Percentiles rank a stretch among this genome's conserved stretches.
phyloP scores from a whole-genome alignment of 2,797 vertebrate species.

The Toxotes lorentzi region DNA sequence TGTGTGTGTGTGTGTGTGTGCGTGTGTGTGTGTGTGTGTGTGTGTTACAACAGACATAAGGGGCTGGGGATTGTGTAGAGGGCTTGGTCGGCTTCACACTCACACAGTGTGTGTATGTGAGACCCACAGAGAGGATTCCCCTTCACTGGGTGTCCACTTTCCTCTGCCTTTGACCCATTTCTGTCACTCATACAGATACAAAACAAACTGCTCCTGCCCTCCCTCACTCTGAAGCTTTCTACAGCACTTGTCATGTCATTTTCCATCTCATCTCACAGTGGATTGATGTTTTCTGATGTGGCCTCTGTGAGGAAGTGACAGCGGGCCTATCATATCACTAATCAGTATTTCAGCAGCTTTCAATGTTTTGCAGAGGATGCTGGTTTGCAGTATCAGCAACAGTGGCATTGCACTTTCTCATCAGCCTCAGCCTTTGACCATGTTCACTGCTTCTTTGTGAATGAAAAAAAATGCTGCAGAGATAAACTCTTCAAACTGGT shows the following conservation, averaged over 20 bases:
- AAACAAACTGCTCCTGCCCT: neutral
- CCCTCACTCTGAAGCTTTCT: neutral
- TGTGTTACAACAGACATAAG: no score
- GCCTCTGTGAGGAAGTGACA: neutral
- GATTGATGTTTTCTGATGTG: neutral
- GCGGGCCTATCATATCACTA: neutral
- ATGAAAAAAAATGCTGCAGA: no score
- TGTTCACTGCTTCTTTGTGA: neutral
- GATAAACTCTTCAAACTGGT: no score
- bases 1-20: no score
- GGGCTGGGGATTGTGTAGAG: no score
- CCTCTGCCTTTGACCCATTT: slow-evolving; percentile 55
- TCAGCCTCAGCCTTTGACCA: neutral
- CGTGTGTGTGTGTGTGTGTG: no score
- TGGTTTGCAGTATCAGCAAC: neutral
- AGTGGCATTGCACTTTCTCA: neutral
- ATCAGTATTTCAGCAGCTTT: neutral
- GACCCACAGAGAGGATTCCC: slow-evolving; percentile 69
- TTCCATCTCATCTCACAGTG: neutral
- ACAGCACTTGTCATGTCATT: neutral
- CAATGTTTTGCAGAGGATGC: neutral
- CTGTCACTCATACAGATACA: slow-evolving; percentile 28
- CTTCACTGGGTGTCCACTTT: slow-evolving; percentile 69
- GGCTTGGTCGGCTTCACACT: no score
- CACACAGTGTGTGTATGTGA: slow-evolving; percentile 10